Evolutionary conservation across 2,797 vertebrate species (phyloP), one percentile per base, ranked within the genome.

Genomic region (Takifugu ocellatus): DNA sequence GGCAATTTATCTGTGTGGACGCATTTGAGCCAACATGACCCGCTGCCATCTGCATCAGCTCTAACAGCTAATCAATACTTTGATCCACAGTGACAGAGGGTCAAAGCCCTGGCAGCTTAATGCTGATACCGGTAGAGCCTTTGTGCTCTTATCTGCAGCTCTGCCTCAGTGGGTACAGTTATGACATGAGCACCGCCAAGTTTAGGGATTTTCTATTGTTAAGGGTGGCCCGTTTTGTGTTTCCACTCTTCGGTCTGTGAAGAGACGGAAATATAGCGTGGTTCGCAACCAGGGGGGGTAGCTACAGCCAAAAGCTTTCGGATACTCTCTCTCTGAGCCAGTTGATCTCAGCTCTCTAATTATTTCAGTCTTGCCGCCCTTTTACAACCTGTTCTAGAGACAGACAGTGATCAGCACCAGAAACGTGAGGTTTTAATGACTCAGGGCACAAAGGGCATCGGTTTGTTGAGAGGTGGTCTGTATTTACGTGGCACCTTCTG

Each of bases 41-140:
- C 77, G 73, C 76, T 70, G 56, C 59, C 48, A 49, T 82, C 72
- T 69, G 79, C 74, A 74, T 69, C 73, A 75, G 61, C 62, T 57
- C 67, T 65, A 81, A 65, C 79, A 81, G 72, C 65, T 77, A 82
- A 84, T 87, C 84, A 68, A 84, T 85, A 73, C 27, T 49, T 58
- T 79, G 81, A 86, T 74, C 72, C 79, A 63, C 64, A 59, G 63
- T 77, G 81, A 79, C 77, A 68, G 67, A 71, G 27, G 60, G 66
- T 57, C 56, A 61, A 66, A 56, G 63, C 73, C 68, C 62, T 51
- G 43, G 77, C 69, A 63, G 77, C 73, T 84, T 75, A 60, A 67
- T 58, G 68, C 46, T 77, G 74, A 74, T 70, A 81, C 73, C 72
- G 77, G 75, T 68, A 61, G 65, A 33, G 60, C 50, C 56, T 79